Conservation (phyloP, 2,797 vertebrate genomes). For the Intellagama lesueurii region DNA sequence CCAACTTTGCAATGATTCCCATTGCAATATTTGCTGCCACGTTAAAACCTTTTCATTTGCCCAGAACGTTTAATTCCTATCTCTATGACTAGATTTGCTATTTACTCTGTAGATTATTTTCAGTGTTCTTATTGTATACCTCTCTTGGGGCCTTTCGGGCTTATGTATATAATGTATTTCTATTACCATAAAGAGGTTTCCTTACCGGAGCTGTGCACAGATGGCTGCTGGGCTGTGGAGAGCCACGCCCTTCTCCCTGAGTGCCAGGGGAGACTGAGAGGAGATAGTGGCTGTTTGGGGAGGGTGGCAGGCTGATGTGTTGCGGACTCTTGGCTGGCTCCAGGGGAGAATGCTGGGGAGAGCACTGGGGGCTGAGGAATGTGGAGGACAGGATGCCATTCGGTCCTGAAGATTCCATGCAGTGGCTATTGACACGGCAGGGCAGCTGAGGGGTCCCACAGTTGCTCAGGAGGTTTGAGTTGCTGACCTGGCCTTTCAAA, state of each 20-base stretch:
- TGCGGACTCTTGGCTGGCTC: conserved; percentile 88
- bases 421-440: conserved; percentile 73
- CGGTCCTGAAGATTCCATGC: conserved; percentile 75
- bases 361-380: conserved; percentile 95
- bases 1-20: neutral
- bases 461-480: conserved; percentile 81
- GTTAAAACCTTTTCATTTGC: too few relatives aligned
- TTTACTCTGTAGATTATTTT: too few relatives aligned
- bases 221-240: conserved; percentile 79
- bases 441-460: conserved; percentile 75
- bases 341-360: conserved; percentile 90
- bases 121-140: too few relatives aligned
- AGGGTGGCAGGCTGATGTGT: conserved; percentile 86
- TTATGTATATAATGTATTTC: too few relatives aligned
- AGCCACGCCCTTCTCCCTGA: conserved; percentile 81
- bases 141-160: too few relatives aligned
- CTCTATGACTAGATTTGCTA: neutral
- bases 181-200: neutral
- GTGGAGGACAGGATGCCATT: conserved; percentile 85
- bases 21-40: neutral
- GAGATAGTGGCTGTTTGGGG: conserved; percentile 90
- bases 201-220: conserved; percentile 86
- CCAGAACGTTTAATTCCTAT: neutral
- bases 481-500: conserved; percentile 75
- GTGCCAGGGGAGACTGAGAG: conserved; percentile 79